Base-by-base conservation (phyloP, 2,797 vertebrate species). In the Erethizon dorsatum region DNA sequence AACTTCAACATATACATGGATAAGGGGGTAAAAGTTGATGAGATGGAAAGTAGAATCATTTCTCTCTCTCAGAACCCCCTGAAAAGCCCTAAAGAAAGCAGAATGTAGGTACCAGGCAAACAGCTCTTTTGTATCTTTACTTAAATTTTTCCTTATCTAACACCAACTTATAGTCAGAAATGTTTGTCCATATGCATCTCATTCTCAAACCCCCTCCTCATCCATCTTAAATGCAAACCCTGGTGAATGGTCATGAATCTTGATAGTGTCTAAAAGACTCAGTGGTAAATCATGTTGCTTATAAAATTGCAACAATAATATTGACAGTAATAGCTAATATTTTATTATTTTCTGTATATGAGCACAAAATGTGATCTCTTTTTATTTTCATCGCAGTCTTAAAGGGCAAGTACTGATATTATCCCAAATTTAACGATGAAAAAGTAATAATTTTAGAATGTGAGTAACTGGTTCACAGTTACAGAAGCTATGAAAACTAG, bases 401-500 rank as follows among this genome's bases (percentile, higher is more conserved):
- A 63, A 33, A 61, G 1, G 15, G 20, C 10, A 93, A 3, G 5
- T 71, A 59, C n/a, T 57, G 0, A 67, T 89, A 61, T 71, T 89
- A 61, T 71, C 24, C 14, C 24, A 56, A 83, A 71, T 77, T 93
- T 85, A 94, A 47, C 31, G 69, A 88, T 73, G 45, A 94, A 86
- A 9, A 88, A 79, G 63, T 80, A 87, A 45, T 65, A 28, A 13
- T 79, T 85, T 94, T 73, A 95, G 57, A 92, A 31, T 65, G 85
- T 56, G 41, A 57, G 31, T 28, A 71, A 71, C 7, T 87, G 45
- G 2, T 9, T 85, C 22, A 78, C 5, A 75, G 37, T 61, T 86
- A 83, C 4, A 31, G 26, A 91, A 10, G 47, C 13, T 65, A 0
- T 33, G 65, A 65, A 57, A 88, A 73, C 5, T 73, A 26, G 4